These are phyloP conservation scores for Escarpia spicata DNA, from an alignment of 2,888 invertebrate species.

Conservation along the genomic window DNA sequence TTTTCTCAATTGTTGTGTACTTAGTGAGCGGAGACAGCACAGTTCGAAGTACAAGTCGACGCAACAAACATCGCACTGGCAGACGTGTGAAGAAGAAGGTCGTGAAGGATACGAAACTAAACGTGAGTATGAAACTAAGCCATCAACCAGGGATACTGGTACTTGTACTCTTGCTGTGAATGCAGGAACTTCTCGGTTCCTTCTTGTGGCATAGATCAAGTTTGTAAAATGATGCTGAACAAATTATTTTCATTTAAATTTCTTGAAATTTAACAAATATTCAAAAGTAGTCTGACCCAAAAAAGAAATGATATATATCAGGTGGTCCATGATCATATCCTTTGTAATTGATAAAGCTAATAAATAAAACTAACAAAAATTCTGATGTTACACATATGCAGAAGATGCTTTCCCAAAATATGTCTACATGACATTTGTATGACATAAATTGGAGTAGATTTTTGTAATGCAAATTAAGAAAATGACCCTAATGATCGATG, in stretches of 20 bases:
- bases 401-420: too few relatives aligned
- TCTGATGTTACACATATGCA: too few relatives aligned
- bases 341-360: too few relatives aligned
- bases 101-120: constrained; percentile 23
- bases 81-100: constrained; percentile 25
- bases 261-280: neutral
- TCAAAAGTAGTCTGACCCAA: neutral
- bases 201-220: neutral
- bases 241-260: neutral
- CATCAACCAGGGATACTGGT: neutral
- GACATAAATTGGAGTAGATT: too few relatives aligned
- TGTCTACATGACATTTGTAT: too few relatives aligned
- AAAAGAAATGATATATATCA: too few relatives aligned
- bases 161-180: neutral
- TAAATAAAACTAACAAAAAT: too few relatives aligned
- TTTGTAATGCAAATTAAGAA: too few relatives aligned
- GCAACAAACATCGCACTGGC: neutral
- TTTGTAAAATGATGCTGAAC: neutral
- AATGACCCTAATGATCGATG: too few relatives aligned
- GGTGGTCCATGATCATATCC: too few relatives aligned
- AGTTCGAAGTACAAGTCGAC: constrained; percentile 25
- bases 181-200: neutral
- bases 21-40: constrained; percentile 32
- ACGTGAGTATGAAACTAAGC: neutral
- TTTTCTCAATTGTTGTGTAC: neutral